These are phyloP conservation scores for Himalopsyche phryganea DNA, from an alignment of 1,140 invertebrate genomes.

Conservation along the genomic window DNA sequence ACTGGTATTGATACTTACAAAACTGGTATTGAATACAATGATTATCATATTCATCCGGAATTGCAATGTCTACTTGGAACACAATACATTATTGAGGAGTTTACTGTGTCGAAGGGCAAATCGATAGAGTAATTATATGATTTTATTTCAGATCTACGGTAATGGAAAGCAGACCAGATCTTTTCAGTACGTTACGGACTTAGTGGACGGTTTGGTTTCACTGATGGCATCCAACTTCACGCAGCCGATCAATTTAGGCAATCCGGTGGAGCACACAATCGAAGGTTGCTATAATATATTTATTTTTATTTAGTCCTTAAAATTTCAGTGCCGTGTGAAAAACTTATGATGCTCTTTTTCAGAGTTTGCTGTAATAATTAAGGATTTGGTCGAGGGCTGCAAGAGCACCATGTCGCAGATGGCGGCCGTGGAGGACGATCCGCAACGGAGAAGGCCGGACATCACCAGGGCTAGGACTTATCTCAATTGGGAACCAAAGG, in stretches of 20 bases:
- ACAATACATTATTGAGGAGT: too few species aligned
- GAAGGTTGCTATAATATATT: slow-evolving; percentile 58
- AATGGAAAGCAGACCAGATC: slow-evolving; percentile 95
- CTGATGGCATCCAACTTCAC: slow-evolving; percentile 95
- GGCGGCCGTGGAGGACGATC: slow-evolving; percentile 91
- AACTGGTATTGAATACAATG: too few species aligned
- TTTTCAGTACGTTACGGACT: slow-evolving; percentile 97
- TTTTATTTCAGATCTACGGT: slow-evolving; percentile 85
- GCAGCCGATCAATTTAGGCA: slow-evolving; percentile 93
- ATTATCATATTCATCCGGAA: too few species aligned
- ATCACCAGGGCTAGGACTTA: slow-evolving; percentile 83
- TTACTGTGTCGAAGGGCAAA: too few species aligned
- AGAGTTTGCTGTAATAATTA: slow-evolving; percentile 95
- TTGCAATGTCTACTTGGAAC: too few species aligned
- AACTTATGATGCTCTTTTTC: slow-evolving; percentile 34
- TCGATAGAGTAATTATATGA: too few species aligned
- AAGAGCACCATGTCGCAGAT: slow-evolving; percentile 79
- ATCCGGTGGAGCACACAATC: slow-evolving; percentile 97
- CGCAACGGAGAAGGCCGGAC: slow-evolving; percentile 88
- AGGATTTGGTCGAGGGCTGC: slow-evolving; percentile 75
- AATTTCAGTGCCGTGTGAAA: too few species aligned
- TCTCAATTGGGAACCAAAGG: slow-evolving; percentile 93
- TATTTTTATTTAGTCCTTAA: not conserved
- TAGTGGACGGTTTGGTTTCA: slow-evolving; percentile 90
- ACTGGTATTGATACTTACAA: too few species aligned